phyloP scores from a whole-genome alignment of 2,888 invertebrate genomes.

The Dasysyrphus tricinctus region DNA sequence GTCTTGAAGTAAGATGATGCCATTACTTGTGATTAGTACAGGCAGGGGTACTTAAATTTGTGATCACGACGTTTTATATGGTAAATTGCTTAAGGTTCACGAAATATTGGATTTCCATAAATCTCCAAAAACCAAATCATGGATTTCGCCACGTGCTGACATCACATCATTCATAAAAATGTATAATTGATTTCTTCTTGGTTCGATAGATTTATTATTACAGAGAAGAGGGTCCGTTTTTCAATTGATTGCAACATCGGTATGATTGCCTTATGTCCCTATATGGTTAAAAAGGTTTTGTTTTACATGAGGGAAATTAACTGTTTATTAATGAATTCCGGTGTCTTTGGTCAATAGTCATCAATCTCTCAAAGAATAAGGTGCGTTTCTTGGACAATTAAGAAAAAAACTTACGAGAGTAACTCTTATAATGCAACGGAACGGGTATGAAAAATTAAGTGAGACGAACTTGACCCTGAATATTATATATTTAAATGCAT shows the following conservation, averaged over 20 bases:
- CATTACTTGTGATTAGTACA: background rate
- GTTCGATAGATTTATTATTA: background rate
- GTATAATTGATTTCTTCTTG: slow-evolving; percentile 8
- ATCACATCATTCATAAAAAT: background rate
- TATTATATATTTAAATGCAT: no score
- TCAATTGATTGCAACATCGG: background rate
- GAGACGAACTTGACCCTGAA: no score
- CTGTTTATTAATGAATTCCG: background rate
- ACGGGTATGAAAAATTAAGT: no score
- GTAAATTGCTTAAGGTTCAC: slow-evolving; percentile 33
- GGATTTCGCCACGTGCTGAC: slow-evolving; percentile 39
- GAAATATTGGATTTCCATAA: slow-evolving; percentile 26
- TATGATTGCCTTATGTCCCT: background rate
- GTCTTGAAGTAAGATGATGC: slow-evolving; percentile 16
- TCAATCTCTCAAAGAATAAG: background rate
- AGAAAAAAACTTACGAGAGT: background rate
- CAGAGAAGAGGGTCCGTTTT: background rate
- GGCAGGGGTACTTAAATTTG: background rate
- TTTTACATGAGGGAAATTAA: background rate
- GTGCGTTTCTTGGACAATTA: background rate
- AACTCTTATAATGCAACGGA: no score
- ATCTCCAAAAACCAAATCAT: slow-evolving; percentile 4
- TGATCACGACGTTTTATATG: slow-evolving; percentile 32
- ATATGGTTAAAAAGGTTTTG: background rate
- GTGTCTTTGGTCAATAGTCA: background rate